Conservation (phyloP, 2,797 vertebrate species). For the Bucorvus abyssinicus region DNA sequence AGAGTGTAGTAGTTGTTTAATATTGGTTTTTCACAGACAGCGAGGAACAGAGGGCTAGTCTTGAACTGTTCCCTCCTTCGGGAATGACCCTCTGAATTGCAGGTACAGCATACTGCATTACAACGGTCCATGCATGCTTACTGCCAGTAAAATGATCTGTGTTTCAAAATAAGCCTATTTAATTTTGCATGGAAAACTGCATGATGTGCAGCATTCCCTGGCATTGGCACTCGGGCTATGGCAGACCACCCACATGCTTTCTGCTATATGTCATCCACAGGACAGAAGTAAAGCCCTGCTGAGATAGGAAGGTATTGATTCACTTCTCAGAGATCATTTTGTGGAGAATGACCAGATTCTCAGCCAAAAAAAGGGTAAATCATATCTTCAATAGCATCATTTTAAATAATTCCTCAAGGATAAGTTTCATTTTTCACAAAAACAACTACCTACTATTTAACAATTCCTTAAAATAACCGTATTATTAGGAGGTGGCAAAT, state of each 20-base stretch:
- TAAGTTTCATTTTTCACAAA: conserved; percentile 32
- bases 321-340: neutral
- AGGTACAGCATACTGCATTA: neutral
- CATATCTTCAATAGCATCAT: neutral
- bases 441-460: neutral
- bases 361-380: neutral
- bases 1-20: neutral
- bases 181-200: neutral
- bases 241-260: neutral
- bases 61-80: neutral
- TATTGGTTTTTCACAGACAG: neutral
- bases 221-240: neutral
- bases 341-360: neutral
- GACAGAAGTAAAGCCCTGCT: neutral
- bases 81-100: neutral
- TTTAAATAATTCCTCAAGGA: neutral
- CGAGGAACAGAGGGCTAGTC: neutral
- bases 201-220: neutral
- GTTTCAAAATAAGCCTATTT: neutral
- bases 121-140: neutral
- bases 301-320: conserved; percentile 3
- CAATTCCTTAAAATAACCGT: conserved; percentile 29
- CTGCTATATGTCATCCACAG: neutral
- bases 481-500: neutral
- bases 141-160: neutral